Base-by-base conservation (phyloP, 2,888 invertebrate genomes). In the Uloborus plumipes region DNA sequence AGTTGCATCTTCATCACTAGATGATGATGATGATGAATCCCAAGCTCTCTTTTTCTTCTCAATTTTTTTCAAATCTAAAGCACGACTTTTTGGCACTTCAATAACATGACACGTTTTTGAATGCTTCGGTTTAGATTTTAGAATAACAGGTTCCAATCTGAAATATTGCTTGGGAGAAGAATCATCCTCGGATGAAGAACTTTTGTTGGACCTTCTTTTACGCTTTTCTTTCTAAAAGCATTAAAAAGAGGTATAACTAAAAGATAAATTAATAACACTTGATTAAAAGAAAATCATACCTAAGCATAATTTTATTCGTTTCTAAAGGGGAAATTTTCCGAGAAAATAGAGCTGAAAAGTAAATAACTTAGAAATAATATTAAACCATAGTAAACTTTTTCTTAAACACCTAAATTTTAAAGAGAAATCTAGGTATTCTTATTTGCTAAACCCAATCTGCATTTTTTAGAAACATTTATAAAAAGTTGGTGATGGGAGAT, bases 161-260 rank as follows among this genome's bases (percentile, higher is more conserved):
- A 64, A 82, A 51, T 82, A 82, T 26, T 82, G 82, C 16, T 71
- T 61, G n/a, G 82, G 75, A 13, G 76, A 72, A 6, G 82, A 82
- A 53, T 71, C 71, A 16, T 53, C 66, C 3, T 75, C 70, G 0
- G 76, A 71, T 13, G 82, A 76, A 3, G 75, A 75, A 4, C 74
- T 55, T 18, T 69, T 18, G 4, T 59, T 64, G 7, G 65, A 39
- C 39, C 69, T 81, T 20, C 55, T 62, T n/a, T 74, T 74, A 18
- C 47, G 64, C 18, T 47, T 64, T n/a, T 39, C 53, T 55, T 70
- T 47, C 47, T 58, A 39, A 39, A 62, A 72, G 22, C 20, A 39
- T 58, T 62, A 22, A 61, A 18, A 16, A 71, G 9, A 58, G 1
- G 4, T 47, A 47, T 58, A 16, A 58, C 16, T 47, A 22, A 51